Evolutionary conservation across 2,888 invertebrate species (phyloP).

Genomic region (Acanthosepion lycidas): DNA sequence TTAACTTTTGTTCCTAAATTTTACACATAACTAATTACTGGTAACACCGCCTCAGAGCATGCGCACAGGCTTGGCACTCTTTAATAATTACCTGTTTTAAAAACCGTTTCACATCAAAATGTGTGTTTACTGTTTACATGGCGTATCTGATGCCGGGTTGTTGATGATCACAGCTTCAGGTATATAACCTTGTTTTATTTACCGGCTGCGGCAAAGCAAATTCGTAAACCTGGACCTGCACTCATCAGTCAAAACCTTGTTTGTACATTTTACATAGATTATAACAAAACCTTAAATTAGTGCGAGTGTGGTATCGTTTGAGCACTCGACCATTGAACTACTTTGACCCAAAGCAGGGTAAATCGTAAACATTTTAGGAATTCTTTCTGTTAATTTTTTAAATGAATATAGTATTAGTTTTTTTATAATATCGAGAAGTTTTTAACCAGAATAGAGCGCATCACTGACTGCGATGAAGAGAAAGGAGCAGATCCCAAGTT

Average conservation of each 20-base stretch:
- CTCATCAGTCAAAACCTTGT: no score
- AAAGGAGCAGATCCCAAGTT: neutral
- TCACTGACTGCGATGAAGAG: no score
- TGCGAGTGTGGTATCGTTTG: neutral
- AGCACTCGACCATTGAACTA: neutral
- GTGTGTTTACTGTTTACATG: slow-evolving; percentile 23
- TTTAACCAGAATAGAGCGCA: neutral
- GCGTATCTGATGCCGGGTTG: neutral
- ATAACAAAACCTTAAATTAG: neutral
- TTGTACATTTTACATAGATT: neutral
- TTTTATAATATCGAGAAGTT: neutral
- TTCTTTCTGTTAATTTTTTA: neutral
- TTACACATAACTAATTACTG: neutral
- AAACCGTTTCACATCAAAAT: neutral
- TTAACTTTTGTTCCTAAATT: neutral
- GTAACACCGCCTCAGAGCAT: neutral
- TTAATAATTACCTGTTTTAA: slow-evolving; percentile 14
- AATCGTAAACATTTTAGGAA: neutral
- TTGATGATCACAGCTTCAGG: neutral
- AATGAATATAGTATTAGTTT: neutral
- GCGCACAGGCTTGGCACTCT: neutral
- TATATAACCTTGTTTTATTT: neutral
- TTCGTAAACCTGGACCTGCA: neutral
- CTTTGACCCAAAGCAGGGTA: neutral
- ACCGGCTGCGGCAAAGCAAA: neutral